These are phyloP conservation scores for Mycetomoellerius zeteki DNA, from an alignment of 1,140 invertebrate genomes.

Conservation along the genomic window DNA sequence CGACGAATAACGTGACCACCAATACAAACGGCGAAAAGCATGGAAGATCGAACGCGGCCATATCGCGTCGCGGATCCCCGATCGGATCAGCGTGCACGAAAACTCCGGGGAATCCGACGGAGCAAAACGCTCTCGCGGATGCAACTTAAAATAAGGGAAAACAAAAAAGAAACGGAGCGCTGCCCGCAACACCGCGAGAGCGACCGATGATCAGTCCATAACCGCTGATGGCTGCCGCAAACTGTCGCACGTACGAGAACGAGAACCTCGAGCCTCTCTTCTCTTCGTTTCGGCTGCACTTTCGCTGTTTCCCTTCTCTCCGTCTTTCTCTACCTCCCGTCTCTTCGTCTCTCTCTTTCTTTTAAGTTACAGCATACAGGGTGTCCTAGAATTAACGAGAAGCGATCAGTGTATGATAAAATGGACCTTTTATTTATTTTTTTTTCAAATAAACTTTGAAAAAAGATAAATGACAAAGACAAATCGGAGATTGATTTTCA, in stretches of 20 bases:
- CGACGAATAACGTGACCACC: constrained; percentile 55
- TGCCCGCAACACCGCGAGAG: background rate
- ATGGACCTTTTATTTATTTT: background rate
- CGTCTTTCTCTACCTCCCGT: background rate
- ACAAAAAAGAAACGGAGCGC: constrained; percentile 14
- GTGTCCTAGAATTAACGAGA: background rate
- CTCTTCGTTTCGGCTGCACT: constrained; percentile 4
- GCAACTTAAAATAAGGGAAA: constrained; percentile 21
- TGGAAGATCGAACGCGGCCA: constrained; percentile 28
- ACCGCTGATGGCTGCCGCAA: constrained; percentile 15
- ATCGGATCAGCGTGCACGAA: background rate
- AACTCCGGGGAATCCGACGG: background rate
- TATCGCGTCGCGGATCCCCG: constrained; percentile 50
- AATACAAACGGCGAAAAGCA: constrained; percentile 32
- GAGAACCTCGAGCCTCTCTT: background rate
- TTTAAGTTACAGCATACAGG: background rate
- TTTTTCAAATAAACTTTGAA: background rate
- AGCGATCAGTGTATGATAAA: background rate
- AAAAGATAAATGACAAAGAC: background rate
- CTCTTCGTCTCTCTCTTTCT: background rate
- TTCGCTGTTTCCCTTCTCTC: background rate
- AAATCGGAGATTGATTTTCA: background rate
- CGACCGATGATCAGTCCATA: constrained; percentile 16
- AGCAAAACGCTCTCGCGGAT: background rate
- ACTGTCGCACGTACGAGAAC: constrained; percentile 18